Evolutionary conservation across 2,888 invertebrate species (phyloP).

Genomic region (Eugnorisma glareosa): DNA sequence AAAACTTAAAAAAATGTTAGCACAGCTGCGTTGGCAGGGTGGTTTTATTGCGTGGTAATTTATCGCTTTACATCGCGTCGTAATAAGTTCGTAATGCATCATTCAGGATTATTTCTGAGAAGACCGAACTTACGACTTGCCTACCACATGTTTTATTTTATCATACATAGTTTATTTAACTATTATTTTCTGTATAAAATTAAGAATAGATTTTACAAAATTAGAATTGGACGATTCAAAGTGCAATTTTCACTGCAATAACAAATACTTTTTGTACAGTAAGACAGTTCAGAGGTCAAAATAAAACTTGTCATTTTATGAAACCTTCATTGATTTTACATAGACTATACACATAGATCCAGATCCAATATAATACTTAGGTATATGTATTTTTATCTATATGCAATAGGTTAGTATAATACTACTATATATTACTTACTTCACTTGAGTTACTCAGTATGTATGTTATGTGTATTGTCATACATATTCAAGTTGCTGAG

Average conservation of each 20-base stretch:
- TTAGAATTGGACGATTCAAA: neutral
- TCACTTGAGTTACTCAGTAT: conserved; percentile 8
- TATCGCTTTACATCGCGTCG: conserved; percentile 38
- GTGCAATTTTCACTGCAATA: neutral
- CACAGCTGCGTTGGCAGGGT: conserved; percentile 77
- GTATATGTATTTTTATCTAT: neutral
- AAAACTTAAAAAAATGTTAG: conserved; percentile 74
- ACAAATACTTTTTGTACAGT: neutral
- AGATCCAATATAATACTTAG: neutral
- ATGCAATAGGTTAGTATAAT: neutral
- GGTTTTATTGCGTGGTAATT: conserved; percentile 71
- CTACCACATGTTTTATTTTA: conserved; percentile 1
- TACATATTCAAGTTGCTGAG: conserved; percentile 49
- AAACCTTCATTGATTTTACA: neutral
- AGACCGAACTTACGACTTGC: conserved; percentile 8
- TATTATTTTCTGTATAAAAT: neutral
- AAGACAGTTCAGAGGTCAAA: neutral
- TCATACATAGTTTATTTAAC: neutral
- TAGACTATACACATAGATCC: neutral
- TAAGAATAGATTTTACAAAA: neutral
- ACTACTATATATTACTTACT: neutral
- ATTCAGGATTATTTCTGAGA: conserved; percentile 52
- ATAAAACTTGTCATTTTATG: too few relatives aligned
- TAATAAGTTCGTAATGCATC: conserved; percentile 20
- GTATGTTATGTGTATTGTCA: conserved; percentile 39